Base-by-base conservation (phyloP, 2,888 invertebrate genomes). In the Sinohyriopsis cumingii region DNA sequence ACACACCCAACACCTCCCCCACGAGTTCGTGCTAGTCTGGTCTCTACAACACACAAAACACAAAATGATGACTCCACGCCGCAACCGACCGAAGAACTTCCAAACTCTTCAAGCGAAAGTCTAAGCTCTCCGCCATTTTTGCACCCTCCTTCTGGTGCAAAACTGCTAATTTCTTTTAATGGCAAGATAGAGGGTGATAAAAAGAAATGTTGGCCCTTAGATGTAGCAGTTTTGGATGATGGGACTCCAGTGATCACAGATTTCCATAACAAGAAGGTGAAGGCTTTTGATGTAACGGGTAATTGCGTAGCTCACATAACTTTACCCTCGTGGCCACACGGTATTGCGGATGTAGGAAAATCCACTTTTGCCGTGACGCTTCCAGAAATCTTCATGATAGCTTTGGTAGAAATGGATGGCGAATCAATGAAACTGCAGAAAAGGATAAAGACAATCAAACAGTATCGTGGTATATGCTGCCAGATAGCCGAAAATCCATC, bases 181-280 rank as follows among this genome's bases (percentile, higher is more conserved):
- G 82, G 82, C n/a, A 76, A 76, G n/a, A 79, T 78, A 22, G 82
- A 80, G 24, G 80, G 71, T 18, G 82, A 82, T 54, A 75, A 69
- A 19, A 82, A 82, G 70, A 82, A 82, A 67, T 82, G 82, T 63
- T 82, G 82, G 82, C 82, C 82, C 2, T 71, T 82, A 18, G 82
- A 82, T 59, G 80, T 82, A 9, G 77, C 82, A 25, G 80, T 82
- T 28, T 68, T 82, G 12, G 80, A 80, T 66, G 82, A 82, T 60
- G 82, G 82, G 0, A 82, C 82, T 15, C 82, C 82, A 1, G 80
- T 82, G 0, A 79, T 82, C 33, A 82, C 82, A 19, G 82, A 82
- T 68, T 82, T 82, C 63, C 82, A 82, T 60, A 82, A 82, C 63
- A 82, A 82, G 63, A 82, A 82, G 64, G 76, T 82, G 22, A 82